Evolutionary conservation across 2,113 vertebrate species (phyloP).

Genomic region (Perognathus longimembris): DNA sequence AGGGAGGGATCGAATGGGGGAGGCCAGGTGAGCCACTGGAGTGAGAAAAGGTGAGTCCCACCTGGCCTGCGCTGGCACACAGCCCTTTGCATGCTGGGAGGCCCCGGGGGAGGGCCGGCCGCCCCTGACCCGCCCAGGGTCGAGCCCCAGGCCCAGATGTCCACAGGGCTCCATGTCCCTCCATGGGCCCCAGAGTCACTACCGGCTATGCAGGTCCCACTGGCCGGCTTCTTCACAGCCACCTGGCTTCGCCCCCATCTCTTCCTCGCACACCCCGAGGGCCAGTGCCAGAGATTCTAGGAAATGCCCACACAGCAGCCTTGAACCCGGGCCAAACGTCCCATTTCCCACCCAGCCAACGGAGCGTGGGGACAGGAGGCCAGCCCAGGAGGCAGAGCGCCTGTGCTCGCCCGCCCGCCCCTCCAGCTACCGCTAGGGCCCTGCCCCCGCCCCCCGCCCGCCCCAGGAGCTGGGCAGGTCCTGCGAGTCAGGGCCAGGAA

Average conservation of each 20-base stretch:
- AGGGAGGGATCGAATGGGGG: neutral
- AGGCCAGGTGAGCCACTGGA: neutral
- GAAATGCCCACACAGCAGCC: neutral
- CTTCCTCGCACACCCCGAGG: neutral
- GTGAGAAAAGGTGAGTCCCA: neutral
- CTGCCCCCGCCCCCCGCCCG: no score
- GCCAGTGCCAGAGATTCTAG: neutral
- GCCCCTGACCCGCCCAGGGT: neutral
- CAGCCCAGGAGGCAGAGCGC: neutral
- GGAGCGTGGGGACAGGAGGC: neutral
- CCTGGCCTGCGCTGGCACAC: neutral
- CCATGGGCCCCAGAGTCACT: no score
- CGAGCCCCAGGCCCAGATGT: neutral
- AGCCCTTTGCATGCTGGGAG: neutral
- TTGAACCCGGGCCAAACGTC: conserved; percentile 25
- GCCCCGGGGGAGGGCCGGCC: neutral
- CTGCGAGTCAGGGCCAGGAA: neutral
- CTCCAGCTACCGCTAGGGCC: neutral
- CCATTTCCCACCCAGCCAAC: conserved; percentile 41
- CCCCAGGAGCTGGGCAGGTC: neutral
- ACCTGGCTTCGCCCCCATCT: neutral
- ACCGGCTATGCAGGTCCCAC: neutral
- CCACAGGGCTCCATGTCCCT: neutral
- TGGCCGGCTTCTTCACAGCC: neutral
- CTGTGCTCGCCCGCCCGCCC: accelerated